Base-by-base conservation (phyloP, 2,888 invertebrate genomes). In the Rhingia campestris region DNA sequence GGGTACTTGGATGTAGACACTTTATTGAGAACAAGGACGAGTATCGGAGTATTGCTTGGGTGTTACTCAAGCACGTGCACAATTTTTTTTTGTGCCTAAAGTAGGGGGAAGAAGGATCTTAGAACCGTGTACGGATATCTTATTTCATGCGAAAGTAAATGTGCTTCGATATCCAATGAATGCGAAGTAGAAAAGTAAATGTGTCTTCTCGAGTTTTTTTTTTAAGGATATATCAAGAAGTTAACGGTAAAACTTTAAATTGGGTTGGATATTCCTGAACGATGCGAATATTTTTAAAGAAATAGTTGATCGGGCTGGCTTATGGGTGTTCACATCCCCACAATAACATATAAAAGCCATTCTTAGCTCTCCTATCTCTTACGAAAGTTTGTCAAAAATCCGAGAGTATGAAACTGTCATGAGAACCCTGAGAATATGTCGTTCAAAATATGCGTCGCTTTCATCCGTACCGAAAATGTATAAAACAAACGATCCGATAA, bases 31-130 rank as follows among this genome's bases (percentile, higher is more conserved):
- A 70, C 30, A 41, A 70, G 70, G 45, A 61, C 32, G 80, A 61
- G 69, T 45, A 37, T 22, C 51, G 51, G 39, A 35, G 35, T 41
- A 64, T 64, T 69, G 49, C 37, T 67, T 37, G 61, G 63, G 73
- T 82, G 73, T 73, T 51, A 45, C 51, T 51, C 22, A 58, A 82
- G 73, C 82, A 82, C 82, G 82, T 82, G 82, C 58, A 54, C 73
- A 79, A 79, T n/a, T 43, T 6, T 56, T 10, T 49, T 3, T 7
- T n/a, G 6, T 30, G 47, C 4, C 6, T 30, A 6, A 1, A 4
- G 37, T 7, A 58, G 45, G 53, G 7, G 61, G 22, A 22, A 2
- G 22, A 22, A 1, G 22, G 22, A 22, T 22, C 22, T 22, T 22
- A 22, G 22, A 22, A 22, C 22, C 22, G 22, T 22, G 2, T 22